These are phyloP conservation scores for Salvelinus alpinus DNA, from an alignment of 2,113 vertebrate genomes.

Conservation along the genomic window DNA sequence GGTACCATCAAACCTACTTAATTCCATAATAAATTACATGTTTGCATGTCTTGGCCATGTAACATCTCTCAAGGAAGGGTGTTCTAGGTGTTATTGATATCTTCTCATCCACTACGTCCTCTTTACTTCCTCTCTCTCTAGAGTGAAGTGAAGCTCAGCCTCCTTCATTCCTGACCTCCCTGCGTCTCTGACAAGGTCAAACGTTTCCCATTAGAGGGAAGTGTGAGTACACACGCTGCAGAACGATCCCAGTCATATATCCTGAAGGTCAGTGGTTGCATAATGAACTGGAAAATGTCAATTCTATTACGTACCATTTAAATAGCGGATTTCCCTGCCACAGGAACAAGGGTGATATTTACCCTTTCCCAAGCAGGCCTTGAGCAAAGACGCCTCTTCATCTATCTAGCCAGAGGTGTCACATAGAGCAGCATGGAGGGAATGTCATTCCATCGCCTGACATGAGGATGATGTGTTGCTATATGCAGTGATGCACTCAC, in stretches of 20 bases:
- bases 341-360: constrained; percentile 72
- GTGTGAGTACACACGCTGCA: constrained; percentile 52
- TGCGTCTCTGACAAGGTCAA: constrained; percentile 71
- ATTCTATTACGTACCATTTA: constrained; percentile 76
- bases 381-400: constrained; percentile 67
- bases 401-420: constrained; percentile 66
- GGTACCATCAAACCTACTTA: neutral
- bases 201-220: constrained; percentile 72
- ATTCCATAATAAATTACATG: neutral
- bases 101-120: neutral
- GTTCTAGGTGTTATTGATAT: constrained; percentile 22
- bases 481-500: constrained; percentile 34
- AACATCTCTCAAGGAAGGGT: neutral
- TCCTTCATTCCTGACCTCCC: constrained; percentile 64
- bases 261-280: constrained; percentile 76
- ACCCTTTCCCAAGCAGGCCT: constrained; percentile 56
- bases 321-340: constrained; percentile 67
- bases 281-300: constrained; percentile 81
- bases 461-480: constrained; percentile 38
- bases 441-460: constrained; percentile 56
- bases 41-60: neutral
- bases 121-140: constrained; percentile 39
- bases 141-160: constrained; percentile 42
- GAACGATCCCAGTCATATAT: constrained; percentile 66
- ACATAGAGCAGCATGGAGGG: constrained; percentile 60